Evolutionary conservation across 2,888 invertebrate species (phyloP).

Genomic region (Magallana nippona): DNA sequence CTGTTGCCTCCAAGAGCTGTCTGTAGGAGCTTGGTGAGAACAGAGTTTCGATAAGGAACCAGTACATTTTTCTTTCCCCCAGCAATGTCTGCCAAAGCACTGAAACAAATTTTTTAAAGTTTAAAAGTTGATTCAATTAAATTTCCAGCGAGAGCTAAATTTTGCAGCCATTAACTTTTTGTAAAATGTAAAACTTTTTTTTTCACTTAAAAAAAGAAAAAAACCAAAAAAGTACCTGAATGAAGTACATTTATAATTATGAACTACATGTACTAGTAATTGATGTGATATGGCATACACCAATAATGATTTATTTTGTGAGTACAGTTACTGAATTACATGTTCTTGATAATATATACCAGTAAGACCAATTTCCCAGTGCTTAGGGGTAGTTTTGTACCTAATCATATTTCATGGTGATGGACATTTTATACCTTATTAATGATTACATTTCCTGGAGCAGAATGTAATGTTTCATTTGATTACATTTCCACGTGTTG

Average conservation of each 20-base stretch:
- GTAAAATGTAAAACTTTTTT: too few relatives aligned
- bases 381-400: not conserved
- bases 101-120: slow-evolving; percentile 42
- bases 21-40: slow-evolving; percentile 71
- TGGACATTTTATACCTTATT: not conserved
- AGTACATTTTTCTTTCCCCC: slow-evolving; percentile 72
- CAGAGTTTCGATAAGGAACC: slow-evolving; percentile 73
- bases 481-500: too few relatives aligned
- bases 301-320: not conserved
- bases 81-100: slow-evolving; percentile 69
- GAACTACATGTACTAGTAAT: too few relatives aligned
- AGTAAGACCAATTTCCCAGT: not conserved
- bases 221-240: too few relatives aligned
- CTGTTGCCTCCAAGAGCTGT: slow-evolving; percentile 73
- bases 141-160: too few relatives aligned
- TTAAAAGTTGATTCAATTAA: too few relatives aligned
- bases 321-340: not conserved
- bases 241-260: too few relatives aligned
- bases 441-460: too few relatives aligned
- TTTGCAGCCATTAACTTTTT: too few relatives aligned
- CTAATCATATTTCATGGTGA: not conserved
- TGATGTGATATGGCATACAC: too few relatives aligned
- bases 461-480: too few relatives aligned
- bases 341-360: not conserved
- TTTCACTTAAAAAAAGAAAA: too few relatives aligned